phyloP scores from a whole-genome alignment of 2,888 invertebrate species.

The Salticus scenicus region DNA sequence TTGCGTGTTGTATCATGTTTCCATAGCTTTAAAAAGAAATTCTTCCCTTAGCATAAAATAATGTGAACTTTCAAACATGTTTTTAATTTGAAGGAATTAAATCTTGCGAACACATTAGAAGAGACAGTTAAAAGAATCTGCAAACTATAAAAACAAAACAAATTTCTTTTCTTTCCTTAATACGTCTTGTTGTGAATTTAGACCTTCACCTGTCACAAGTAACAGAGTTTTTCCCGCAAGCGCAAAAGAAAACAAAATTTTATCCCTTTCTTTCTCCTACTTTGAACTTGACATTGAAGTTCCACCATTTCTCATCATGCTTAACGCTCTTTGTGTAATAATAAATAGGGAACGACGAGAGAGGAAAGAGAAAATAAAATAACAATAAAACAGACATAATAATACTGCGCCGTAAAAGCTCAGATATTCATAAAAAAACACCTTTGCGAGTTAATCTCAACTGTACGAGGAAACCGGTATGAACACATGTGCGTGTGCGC shows the following conservation, averaged over 20 bases:
- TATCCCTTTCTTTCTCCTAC: constrained; percentile 49
- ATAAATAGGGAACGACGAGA: constrained; percentile 16
- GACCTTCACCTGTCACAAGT: constrained; percentile 43
- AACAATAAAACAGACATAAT: constrained; percentile 1
- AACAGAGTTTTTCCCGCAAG: constrained; percentile 47
- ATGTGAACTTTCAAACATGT: no score
- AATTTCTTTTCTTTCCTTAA: constrained; percentile 11
- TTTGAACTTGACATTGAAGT: constrained; percentile 66
- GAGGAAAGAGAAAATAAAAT: constrained; percentile 23
- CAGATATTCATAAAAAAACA: not conserved
- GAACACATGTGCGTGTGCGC: constrained; percentile 45
- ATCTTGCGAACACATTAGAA: no score
- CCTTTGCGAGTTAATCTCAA: constrained; percentile 32
- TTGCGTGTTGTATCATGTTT: no score
- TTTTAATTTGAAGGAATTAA: no score
- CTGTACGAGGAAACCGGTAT: constrained; percentile 60
- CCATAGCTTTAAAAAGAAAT: no score
- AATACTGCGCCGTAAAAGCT: constrained; percentile 16
- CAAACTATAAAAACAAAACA: constrained; percentile 3
- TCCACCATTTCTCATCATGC: constrained; percentile 54
- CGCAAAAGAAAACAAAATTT: constrained; percentile 26
- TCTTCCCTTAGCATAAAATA: no score
- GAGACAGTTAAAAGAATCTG: no score
- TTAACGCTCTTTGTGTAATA: constrained; percentile 42
- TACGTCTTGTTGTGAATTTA: not conserved